Evolutionary conservation across 2,888 invertebrate genomes (phyloP), one percentile per base, ranked within the genome.

Genomic region (Macaria notata): DNA sequence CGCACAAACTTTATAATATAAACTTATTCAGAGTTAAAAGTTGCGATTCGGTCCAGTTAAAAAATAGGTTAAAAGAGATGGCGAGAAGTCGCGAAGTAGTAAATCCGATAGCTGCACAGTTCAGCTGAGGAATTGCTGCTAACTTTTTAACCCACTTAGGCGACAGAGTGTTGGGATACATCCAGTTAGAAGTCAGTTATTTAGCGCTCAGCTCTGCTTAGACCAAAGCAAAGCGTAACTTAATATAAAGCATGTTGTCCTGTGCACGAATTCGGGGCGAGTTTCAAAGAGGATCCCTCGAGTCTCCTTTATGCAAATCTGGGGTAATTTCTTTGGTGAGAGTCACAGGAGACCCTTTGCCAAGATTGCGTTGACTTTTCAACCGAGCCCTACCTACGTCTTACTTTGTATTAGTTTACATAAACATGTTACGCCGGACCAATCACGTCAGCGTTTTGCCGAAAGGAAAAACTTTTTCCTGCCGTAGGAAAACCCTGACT

Each of bases 231-330:
- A 73, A 73, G 74, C 76, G 77, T 80, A 81, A 83, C 81, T 82
- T 84, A 84, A 85, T 87, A 85, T 84, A 79, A 78, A 81, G 81
- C 83, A 80, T 83, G 83, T 84, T 78, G 79, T 77, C 78, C 77
- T 83, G 82, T 83, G 83, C 83, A 79, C 83, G 80, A 84, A 87
- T 83, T 86, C 81, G 71, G 75, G 67, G 73, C 71, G 71, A 87
- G 83, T 85, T 86, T 83, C 86, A 84, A 86, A 87, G 86, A 79
- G 79, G 78, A 76, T 81, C 88, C 82, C 84, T 73, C 65, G 84
- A 81, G 82, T 84, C 84, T 84, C 85, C 85, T 88, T 88, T 87
- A 89, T 88, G 88, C 83, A 87, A 89, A 88, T 88, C 81, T 81
- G 71, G 78, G 78, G 86, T 86, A 87, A 88, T 87, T 88, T 85